These are phyloP conservation scores for Girardia tigrina DNA, from an alignment of 2,888 invertebrate species.

Conservation along the genomic window DNA sequence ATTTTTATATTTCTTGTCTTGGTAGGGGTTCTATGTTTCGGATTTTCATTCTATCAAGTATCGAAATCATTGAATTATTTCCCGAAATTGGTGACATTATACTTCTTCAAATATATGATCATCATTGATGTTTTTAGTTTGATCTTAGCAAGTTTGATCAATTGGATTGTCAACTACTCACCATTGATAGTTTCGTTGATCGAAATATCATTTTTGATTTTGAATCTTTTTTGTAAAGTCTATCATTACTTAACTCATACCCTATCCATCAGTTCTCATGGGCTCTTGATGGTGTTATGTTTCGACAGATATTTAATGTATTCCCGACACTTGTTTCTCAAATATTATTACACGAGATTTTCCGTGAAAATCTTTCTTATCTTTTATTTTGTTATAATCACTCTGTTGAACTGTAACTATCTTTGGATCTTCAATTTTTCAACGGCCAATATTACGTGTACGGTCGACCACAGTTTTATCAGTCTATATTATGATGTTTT, in stretches of 20 bases:
- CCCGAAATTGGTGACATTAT: not conserved
- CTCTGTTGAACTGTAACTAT: not conserved
- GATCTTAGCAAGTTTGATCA: not conserved
- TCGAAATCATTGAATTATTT: not conserved
- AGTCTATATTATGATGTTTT: not conserved
- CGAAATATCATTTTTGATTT: not conserved
- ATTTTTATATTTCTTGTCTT: not conserved
- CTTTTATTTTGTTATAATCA: not conserved
- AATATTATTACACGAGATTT: not conserved
- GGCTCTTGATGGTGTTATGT: not conserved
- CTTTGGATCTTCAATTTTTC: not conserved
- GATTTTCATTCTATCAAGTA: not conserved
- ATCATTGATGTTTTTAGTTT: not conserved
- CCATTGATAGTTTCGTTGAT: not conserved
- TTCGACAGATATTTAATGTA: not conserved
- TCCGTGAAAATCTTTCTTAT: not conserved
- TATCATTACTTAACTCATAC: not conserved
- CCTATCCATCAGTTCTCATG: not conserved
- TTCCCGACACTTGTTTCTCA: not conserved
- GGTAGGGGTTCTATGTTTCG: not conserved
- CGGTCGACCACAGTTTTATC: not conserved
- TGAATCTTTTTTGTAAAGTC: not conserved
- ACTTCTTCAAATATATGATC: not conserved
- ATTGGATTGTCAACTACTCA: not conserved
- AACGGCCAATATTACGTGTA: not conserved